phyloP scores from a whole-genome alignment of 1,140 invertebrate species.

The Steinernema khuongi region DNA sequence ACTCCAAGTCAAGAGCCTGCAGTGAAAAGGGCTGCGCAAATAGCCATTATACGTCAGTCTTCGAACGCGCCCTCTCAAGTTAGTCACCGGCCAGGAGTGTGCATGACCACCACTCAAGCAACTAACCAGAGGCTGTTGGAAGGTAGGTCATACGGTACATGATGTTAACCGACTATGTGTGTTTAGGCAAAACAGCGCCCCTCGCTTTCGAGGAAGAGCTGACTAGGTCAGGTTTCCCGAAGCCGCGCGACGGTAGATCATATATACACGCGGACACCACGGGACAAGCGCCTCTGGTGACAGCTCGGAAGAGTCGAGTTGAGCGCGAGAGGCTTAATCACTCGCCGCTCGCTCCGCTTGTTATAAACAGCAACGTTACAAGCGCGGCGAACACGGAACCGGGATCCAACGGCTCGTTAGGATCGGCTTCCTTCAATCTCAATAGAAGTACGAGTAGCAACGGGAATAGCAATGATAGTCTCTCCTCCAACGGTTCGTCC shows the following conservation, averaged over 20 bases:
- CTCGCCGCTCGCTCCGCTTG: background rate
- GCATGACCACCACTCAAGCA: background rate
- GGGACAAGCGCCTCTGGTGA: background rate
- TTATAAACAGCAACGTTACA: background rate
- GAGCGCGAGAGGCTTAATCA: background rate
- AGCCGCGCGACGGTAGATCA: too few species aligned
- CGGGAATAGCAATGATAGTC: constrained; percentile 4
- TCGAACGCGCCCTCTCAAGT: background rate
- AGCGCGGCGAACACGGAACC: background rate
- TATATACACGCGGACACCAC: background rate
- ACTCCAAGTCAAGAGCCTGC: background rate
- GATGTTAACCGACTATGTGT: background rate
- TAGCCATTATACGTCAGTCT: background rate
- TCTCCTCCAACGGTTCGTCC: constrained; percentile 3
- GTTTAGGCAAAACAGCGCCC: background rate
- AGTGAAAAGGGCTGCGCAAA: background rate
- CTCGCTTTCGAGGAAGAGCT: background rate
- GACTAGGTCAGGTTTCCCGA: background rate
- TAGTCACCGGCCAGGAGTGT: background rate
- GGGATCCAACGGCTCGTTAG: background rate
- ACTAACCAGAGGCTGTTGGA: background rate
- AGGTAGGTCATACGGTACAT: background rate
- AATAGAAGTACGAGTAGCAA: background rate
- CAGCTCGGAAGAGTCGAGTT: background rate
- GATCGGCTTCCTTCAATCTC: background rate